Evolutionary conservation across 2,797 vertebrate species (phyloP).

Genomic region (Catamblyrhynchus diadema): DNA sequence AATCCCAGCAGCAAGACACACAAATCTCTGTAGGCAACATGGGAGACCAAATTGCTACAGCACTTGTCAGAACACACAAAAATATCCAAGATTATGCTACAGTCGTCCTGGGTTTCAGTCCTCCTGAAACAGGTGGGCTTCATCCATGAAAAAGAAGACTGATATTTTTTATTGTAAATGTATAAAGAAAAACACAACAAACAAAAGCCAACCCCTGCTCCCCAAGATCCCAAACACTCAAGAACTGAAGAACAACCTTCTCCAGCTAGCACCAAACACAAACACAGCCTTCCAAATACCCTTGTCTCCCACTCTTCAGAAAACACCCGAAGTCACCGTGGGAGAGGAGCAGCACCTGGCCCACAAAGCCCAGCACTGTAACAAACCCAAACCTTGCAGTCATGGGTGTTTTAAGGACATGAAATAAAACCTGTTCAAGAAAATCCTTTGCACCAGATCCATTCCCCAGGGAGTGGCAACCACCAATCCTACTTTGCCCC

Average conservation of each 20-base stretch:
- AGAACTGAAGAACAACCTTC: background rate
- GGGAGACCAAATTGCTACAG: background rate
- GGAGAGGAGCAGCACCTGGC: background rate
- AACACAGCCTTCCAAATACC: background rate
- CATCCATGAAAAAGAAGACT: background rate
- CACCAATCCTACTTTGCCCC: background rate
- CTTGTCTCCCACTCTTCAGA: background rate
- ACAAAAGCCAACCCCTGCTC: background rate
- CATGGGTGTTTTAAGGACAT: accelerated
- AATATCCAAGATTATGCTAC: background rate
- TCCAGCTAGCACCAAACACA: background rate
- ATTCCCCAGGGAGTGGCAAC: accelerated
- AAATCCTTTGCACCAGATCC: background rate
- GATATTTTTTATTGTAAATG: background rate
- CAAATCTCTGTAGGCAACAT: background rate
- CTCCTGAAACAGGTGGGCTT: background rate
- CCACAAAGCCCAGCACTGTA: background rate
- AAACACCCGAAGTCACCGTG: background rate
- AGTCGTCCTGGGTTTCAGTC: background rate
- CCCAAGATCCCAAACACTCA: background rate
- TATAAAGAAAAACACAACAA: background rate
- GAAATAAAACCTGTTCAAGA: background rate
- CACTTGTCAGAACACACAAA: background rate
- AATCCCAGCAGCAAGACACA: background rate
- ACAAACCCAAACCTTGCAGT: background rate